These are phyloP conservation scores for Drosophila stalkeri DNA, from an alignment of 2,888 invertebrate species.

Conservation along the genomic window DNA sequence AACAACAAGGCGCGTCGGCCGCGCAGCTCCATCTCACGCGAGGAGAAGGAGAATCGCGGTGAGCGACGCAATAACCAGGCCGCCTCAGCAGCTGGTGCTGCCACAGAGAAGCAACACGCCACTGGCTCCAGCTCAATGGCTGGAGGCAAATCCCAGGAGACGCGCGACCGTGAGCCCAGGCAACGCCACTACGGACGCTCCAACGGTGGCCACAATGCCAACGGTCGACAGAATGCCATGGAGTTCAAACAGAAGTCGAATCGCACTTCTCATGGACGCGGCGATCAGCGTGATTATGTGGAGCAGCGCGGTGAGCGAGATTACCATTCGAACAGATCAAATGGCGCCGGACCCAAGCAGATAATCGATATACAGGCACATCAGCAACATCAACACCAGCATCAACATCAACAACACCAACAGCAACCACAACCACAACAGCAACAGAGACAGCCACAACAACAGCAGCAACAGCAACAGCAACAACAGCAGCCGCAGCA, in stretches of 20 bases:
- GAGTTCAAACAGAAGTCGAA: slow-evolving; percentile 83
- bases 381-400: slow-evolving; percentile 47
- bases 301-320: slow-evolving; percentile 55
- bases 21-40: slow-evolving; percentile 70
- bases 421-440: slow-evolving; percentile 47
- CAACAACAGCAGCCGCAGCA: slow-evolving; percentile 37
- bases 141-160: background rate
- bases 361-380: slow-evolving; percentile 40
- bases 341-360: slow-evolving; percentile 43
- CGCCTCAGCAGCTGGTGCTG: background rate
- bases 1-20: slow-evolving; percentile 55
- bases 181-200: slow-evolving; percentile 62
- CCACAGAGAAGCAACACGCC: slow-evolving; percentile 1
- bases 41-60: slow-evolving; percentile 84
- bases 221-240: slow-evolving; percentile 77
- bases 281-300: slow-evolving; percentile 48
- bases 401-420: slow-evolving; percentile 15
- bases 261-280: slow-evolving; percentile 37
- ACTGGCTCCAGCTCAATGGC: slow-evolving; percentile 1
- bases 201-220: slow-evolving; percentile 41
- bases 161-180: slow-evolving; percentile 56
- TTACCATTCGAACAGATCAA: slow-evolving; percentile 44
- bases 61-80: slow-evolving; percentile 58
- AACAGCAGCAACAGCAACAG: slow-evolving; percentile 25
- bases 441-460: slow-evolving; percentile 50